Evolutionary conservation across 2,797 vertebrate species (phyloP).

Genomic region (Platyrinchus mystaceus): DNA sequence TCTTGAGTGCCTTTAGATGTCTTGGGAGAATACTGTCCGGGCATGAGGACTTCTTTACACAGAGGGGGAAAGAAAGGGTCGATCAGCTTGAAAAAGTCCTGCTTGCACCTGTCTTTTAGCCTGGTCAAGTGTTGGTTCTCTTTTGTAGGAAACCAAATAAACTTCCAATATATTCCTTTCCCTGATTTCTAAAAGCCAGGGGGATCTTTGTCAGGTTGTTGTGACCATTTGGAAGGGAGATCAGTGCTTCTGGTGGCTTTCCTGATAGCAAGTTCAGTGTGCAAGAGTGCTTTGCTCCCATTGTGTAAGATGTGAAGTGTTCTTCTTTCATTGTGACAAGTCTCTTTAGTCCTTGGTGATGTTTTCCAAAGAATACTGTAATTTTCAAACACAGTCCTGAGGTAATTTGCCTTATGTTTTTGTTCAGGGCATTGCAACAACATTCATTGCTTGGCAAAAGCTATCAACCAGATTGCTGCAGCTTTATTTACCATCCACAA

Average conservation of each 20-base stretch:
- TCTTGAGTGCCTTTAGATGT: neutral
- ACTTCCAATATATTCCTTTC: neutral
- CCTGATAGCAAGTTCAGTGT: neutral
- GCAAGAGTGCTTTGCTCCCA: neutral
- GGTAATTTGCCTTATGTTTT: constrained; percentile 34
- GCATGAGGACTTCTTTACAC: neutral
- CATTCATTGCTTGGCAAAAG: constrained; percentile 98
- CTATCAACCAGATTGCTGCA: constrained; percentile 98
- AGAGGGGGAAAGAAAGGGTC: neutral
- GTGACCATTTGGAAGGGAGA: neutral
- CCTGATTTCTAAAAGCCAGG: neutral
- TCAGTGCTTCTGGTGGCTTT: neutral
- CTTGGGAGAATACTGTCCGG: neutral
- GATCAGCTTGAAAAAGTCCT: neutral
- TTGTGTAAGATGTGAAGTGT: neutral
- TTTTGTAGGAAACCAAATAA: neutral
- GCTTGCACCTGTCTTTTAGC: neutral
- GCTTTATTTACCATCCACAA: constrained; percentile 99
- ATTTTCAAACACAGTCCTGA: neutral
- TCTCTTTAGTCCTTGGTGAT: neutral
- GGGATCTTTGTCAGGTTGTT: neutral
- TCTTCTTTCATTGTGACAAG: neutral
- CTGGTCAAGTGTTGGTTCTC: neutral
- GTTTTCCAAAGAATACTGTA: neutral
- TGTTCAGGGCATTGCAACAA: constrained; percentile 96